Evolutionary conservation across 35 echinoderm and acorn worm genomes (phyloP).

Genomic region (Hemicentrotus pulcherrimus): DNA sequence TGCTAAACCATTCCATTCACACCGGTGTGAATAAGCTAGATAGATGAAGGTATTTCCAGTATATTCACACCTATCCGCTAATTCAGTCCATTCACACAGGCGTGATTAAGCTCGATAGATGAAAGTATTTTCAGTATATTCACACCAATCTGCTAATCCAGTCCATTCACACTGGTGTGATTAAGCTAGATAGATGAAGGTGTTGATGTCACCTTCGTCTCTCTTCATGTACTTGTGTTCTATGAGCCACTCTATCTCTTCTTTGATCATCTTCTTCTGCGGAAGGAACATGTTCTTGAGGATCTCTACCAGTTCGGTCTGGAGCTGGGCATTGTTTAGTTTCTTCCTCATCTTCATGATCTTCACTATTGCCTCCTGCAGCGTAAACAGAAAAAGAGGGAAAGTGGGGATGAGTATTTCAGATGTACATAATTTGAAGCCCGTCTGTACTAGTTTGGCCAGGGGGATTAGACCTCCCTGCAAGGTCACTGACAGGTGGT

Average conservation of each 20-base stretch:
- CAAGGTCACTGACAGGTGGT: no score
- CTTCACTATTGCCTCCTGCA: slow-evolving; percentile 97
- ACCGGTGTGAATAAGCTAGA: not conserved
- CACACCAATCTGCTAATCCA: not conserved
- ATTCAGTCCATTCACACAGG: not conserved
- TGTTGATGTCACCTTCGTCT: slow-evolving; percentile 94
- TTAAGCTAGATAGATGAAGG: slow-evolving; percentile 38
- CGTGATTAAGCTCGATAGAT: not conserved
- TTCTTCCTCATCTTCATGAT: slow-evolving; percentile 99
- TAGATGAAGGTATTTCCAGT: slow-evolving; percentile 61
- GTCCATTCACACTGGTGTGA: not conserved
- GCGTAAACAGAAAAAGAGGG: not conserved
- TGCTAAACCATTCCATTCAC: not conserved
- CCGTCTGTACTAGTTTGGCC: no score
- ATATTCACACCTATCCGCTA: not conserved
- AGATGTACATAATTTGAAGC: no score
- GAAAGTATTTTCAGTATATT: slow-evolving; percentile 7
- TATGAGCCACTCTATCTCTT: slow-evolving; percentile 98
- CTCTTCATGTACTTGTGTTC: slow-evolving; percentile 99
- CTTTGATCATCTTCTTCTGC: slow-evolving; percentile 99
- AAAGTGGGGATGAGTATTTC: no score
- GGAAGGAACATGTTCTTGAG: slow-evolving; percentile 99
- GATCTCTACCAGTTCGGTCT: slow-evolving; percentile 97
- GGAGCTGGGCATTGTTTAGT: slow-evolving; percentile 92
- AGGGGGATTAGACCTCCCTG: no score